phyloP scores from a whole-genome alignment of 2,888 invertebrate genomes.

The Pseudococcus longispinus region DNA sequence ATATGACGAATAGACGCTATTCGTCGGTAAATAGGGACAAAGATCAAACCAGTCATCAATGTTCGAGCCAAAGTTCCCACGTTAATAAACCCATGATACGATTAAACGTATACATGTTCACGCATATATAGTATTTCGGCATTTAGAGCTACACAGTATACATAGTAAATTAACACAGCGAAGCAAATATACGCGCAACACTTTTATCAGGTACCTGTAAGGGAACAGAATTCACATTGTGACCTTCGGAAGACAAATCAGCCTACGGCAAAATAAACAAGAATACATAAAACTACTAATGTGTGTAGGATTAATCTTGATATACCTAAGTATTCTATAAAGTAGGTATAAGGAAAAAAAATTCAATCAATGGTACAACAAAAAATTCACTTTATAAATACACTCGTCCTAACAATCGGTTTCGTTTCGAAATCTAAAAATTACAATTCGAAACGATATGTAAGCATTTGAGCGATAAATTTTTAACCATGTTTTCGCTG shows the following conservation, averaged over 20 bases:
- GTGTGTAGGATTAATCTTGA: slow-evolving; percentile 39
- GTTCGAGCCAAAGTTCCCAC: background rate
- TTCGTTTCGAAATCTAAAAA: background rate
- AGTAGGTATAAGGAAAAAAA: background rate
- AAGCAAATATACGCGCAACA: slow-evolving; percentile 50
- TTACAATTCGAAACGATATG: background rate
- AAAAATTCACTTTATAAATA: background rate
- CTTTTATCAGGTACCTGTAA: slow-evolving; percentile 52
- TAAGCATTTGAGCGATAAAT: background rate
- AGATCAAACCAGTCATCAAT: slow-evolving; percentile 14
- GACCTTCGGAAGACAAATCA: slow-evolving; percentile 53
- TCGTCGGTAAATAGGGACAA: background rate
- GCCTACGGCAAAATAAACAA: slow-evolving; percentile 56
- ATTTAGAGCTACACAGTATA: slow-evolving; percentile 18
- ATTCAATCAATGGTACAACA: background rate
- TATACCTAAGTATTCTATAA: slow-evolving; percentile 30
- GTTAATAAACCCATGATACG: background rate
- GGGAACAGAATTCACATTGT: slow-evolving; percentile 54
- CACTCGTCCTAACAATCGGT: background rate
- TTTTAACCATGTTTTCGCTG: background rate
- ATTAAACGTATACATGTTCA: background rate
- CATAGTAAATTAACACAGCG: slow-evolving; percentile 36
- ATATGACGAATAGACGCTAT: background rate
- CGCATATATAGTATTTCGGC: background rate
- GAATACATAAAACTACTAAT: slow-evolving; percentile 47